phyloP scores from a whole-genome alignment of 2,797 vertebrate genomes.

The Sylvia borin region DNA sequence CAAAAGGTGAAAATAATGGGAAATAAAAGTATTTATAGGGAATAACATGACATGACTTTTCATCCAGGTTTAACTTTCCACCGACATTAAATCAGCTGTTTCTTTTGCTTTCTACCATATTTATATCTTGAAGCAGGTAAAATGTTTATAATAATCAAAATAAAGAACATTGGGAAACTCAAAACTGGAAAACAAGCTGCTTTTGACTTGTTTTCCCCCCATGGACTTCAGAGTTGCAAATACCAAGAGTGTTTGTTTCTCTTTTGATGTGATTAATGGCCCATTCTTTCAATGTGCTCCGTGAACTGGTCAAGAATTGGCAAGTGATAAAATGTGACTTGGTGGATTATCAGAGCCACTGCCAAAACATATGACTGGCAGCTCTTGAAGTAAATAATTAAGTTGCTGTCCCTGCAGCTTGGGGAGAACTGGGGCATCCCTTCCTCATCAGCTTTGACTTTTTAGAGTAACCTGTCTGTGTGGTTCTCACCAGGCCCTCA shows the following conservation, averaged over 20 bases:
- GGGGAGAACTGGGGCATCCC: not conserved
- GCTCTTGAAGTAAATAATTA: not conserved
- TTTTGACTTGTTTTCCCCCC: not conserved
- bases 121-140: not conserved
- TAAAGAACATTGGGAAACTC: not conserved
- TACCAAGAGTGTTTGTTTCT: not conserved
- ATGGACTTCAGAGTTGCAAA: not conserved
- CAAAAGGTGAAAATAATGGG: not conserved
- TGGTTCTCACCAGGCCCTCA: not conserved
- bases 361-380: not conserved
- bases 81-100: not conserved
- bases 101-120: not conserved
- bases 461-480: accelerated
- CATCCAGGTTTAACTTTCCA: not conserved
- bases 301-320: not conserved
- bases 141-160: not conserved
- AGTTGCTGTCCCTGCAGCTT: not conserved
- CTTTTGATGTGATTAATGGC: not conserved
- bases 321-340: not conserved
- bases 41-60: not conserved
- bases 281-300: not conserved
- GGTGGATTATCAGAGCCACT: not conserved
- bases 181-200: not conserved
- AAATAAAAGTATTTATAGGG: not conserved
- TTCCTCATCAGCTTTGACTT: not conserved